A percentile compares a stretch with the other conserved stretches of the same genome.
Evolutionary conservation across 2,888 invertebrate species (phyloP).

Genomic region (Marasmarcha lunaedactyla): DNA sequence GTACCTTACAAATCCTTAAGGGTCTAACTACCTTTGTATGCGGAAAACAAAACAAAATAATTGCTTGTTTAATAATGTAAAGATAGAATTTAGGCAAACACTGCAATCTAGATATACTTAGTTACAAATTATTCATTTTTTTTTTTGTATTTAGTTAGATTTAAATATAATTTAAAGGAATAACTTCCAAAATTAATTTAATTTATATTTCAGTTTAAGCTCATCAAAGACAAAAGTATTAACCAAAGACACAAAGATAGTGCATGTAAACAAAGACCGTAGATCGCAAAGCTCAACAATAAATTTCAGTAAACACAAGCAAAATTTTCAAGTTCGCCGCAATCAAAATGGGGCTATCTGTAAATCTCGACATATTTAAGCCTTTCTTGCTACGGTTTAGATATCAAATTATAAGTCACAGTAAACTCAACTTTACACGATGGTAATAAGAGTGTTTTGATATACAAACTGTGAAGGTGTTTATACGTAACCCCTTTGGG

Average conservation of each 20-base stretch:
- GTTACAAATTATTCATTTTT: background rate
- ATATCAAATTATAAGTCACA: background rate
- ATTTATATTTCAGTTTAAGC: too few relatives aligned
- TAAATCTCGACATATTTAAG: constrained; percentile 42
- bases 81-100: background rate
- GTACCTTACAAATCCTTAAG: constrained; percentile 49
- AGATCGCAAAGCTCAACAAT: constrained; percentile 21
- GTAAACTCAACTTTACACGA: constrained; percentile 18
- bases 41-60: constrained; percentile 24
- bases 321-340: constrained; percentile 44
- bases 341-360: constrained; percentile 37
- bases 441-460: constrained; percentile 4
- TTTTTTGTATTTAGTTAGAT: background rate
- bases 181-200: too few relatives aligned
- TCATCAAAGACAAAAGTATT: too few relatives aligned
- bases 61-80: constrained; percentile 27
- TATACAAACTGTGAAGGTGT: constrained; percentile 14
- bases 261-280: background rate
- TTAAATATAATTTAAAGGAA: too few relatives aligned
- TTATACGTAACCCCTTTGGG: constrained; percentile 33
- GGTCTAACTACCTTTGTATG: constrained; percentile 27
- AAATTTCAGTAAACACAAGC: constrained; percentile 34
- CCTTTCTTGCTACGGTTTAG: constrained; percentile 26
- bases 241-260: background rate
- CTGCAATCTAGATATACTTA: background rate